A percentile compares a stretch with the other conserved stretches of the same genome.
These are phyloP conservation scores for Ischnura elegans DNA, from an alignment of 2,888 invertebrate genomes.

Conservation along the genomic window DNA sequence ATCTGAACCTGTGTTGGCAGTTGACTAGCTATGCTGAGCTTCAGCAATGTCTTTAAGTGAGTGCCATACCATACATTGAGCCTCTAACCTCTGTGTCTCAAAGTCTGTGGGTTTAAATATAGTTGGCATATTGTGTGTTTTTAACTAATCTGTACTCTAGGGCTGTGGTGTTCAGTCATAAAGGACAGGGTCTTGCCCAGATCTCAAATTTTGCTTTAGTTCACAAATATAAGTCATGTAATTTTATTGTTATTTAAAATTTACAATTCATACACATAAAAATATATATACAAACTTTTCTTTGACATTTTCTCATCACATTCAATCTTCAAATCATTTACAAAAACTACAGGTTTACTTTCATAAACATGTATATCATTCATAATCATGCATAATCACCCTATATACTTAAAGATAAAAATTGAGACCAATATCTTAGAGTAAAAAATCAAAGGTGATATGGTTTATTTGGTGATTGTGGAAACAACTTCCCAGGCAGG, in stretches of 20 bases:
- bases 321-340: neutral
- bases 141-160: too few species aligned
- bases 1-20: too few species aligned
- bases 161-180: too few species aligned
- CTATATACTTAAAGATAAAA: neutral
- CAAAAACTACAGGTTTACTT: neutral
- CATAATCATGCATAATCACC: neutral
- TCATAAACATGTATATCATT: neutral
- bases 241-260: slow-evolving; percentile 19
- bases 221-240: neutral
- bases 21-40: too few species aligned
- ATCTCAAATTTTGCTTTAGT: too few species aligned
- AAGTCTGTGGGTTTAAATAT: too few species aligned
- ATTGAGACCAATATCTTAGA: neutral
- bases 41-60: too few species aligned
- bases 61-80: too few species aligned
- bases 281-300: neutral
- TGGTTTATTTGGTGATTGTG: neutral
- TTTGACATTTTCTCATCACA: slow-evolving; percentile 7
- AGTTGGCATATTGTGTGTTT: too few species aligned
- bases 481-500: neutral
- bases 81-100: too few species aligned
- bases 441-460: neutral
- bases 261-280: slow-evolving; percentile 20
- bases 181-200: too few species aligned